Evolutionary conservation across 2,113 vertebrate genomes (phyloP).

Genomic region (Oncorhynchus mykiss): DNA sequence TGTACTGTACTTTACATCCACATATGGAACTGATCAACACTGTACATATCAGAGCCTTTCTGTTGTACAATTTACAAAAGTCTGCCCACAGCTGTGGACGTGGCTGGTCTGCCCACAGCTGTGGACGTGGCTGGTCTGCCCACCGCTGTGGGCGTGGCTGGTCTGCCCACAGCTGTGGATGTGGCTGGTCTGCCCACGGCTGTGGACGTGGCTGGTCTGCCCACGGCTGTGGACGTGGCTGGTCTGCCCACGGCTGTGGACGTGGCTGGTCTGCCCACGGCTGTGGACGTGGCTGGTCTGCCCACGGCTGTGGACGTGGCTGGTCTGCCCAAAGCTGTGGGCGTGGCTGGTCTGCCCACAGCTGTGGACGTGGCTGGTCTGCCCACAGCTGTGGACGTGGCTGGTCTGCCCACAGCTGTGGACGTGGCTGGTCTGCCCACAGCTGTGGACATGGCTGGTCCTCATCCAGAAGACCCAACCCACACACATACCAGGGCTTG

Average conservation of each 20-base stretch:
- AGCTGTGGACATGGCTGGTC: constrained; percentile 49
- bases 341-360: too few species aligned
- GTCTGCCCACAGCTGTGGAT: constrained; percentile 29
- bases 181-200: constrained; percentile 39
- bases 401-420: constrained; percentile 39
- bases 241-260: constrained; percentile 30
- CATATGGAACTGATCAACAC: constrained; percentile 17
- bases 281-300: constrained; percentile 49
- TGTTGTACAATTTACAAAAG: constrained; percentile 51
- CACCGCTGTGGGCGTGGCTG: constrained; percentile 44
- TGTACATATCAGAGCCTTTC: constrained; percentile 22
- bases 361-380: constrained; percentile 49
- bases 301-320: constrained; percentile 27
- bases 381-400: constrained; percentile 31
- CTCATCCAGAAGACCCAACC: constrained; percentile 61
- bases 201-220: constrained; percentile 48
- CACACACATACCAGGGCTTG: constrained; percentile 53
- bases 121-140: constrained; percentile 47
- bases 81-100: constrained; percentile 42
- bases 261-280: constrained; percentile 40
- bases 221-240: constrained; percentile 41
- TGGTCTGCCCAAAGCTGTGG: too few species aligned
- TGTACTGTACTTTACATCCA: background rate
- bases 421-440: constrained; percentile 53
- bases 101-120: constrained; percentile 39